These are phyloP conservation scores for Galeopsomyia nigrocyanea DNA, from an alignment of 2,888 invertebrate species.

Conservation along the genomic window DNA sequence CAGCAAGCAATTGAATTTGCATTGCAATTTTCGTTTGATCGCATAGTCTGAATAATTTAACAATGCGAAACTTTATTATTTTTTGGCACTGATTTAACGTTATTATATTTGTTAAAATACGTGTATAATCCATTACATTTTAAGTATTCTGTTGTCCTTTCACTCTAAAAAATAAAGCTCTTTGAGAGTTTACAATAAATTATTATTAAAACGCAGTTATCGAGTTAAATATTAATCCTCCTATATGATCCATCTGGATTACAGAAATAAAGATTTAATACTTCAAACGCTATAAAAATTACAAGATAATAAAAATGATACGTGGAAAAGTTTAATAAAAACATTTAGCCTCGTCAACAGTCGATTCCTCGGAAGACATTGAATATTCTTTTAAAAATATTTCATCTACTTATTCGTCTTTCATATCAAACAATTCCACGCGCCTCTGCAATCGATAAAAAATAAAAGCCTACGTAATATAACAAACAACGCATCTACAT, in stretches of 20 bases:
- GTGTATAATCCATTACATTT: slow-evolving; percentile 29
- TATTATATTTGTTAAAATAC: slow-evolving; percentile 28
- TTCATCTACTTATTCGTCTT: no score
- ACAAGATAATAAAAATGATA: slow-evolving; percentile 7
- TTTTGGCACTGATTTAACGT: slow-evolving; percentile 41
- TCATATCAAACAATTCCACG: no score
- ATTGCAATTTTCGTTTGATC: slow-evolving; percentile 38
- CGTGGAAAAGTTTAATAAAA: no score
- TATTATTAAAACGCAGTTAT: slow-evolving; percentile 25
- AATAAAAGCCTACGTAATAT: slow-evolving; percentile 37
- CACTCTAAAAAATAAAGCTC: slow-evolving; percentile 17
- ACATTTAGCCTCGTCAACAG: no score
- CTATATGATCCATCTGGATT: slow-evolving; percentile 14
- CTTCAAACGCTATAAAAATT: slow-evolving; percentile 25
- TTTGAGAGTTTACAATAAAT: slow-evolving; percentile 32
- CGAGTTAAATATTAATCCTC: slow-evolving; percentile 26
- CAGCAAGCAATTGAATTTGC: slow-evolving; percentile 30
- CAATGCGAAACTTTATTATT: slow-evolving; percentile 5
- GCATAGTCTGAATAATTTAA: slow-evolving; percentile 35
- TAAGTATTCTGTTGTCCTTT: slow-evolving; percentile 16
- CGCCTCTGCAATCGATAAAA: slow-evolving; percentile 11
- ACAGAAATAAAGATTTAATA: slow-evolving; percentile 29
- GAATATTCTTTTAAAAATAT: no score
- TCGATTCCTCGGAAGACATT: no score
- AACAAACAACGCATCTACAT: slow-evolving; percentile 33